Percentiles rank a stretch among this genome's conserved stretches.
Conservation (phyloP, 2,888 invertebrate species). For the Philaethria dido region DNA sequence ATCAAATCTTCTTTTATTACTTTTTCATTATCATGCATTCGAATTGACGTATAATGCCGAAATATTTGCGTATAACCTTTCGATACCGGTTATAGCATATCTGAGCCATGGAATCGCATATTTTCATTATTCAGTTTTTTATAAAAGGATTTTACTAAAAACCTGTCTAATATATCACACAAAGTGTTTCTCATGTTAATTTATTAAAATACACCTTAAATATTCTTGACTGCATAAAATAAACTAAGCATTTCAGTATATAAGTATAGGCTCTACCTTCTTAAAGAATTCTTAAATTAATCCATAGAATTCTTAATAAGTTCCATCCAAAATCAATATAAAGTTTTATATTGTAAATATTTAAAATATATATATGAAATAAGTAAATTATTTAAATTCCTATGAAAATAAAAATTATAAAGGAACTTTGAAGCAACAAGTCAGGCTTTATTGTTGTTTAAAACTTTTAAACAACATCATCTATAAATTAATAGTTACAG, state of each 20-base stretch:
- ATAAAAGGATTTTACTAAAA: slow-evolving; percentile 57
- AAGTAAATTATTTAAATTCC: no score
- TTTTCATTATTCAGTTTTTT: slow-evolving; percentile 54
- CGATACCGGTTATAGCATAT: slow-evolving; percentile 70
- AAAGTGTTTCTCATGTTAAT: slow-evolving; percentile 49
- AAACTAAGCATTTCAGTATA: slow-evolving; percentile 3
- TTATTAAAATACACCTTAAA: slow-evolving; percentile 47
- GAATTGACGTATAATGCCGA: slow-evolving; percentile 42
- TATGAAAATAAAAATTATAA: no score
- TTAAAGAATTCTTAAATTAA: no score
- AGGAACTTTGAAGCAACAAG: no score
- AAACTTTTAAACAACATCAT: background rate
- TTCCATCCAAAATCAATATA: background rate
- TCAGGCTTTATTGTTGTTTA: no score
- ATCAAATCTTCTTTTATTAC: slow-evolving; percentile 25
- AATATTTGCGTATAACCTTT: slow-evolving; percentile 67
- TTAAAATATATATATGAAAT: no score
- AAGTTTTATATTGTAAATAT: no score
- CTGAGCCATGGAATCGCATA: slow-evolving; percentile 62
- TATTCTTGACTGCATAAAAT: slow-evolving; percentile 16
- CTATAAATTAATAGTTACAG: background rate
- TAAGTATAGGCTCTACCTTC: slow-evolving; percentile 20
- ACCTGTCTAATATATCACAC: slow-evolving; percentile 60
- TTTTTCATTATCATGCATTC: slow-evolving; percentile 33
- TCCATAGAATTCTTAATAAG: no score